Percentiles rank a stretch among this genome's conserved stretches.
These are phyloP conservation scores for Leptinotarsa tumamoca DNA, from an alignment of 2,888 invertebrate genomes.

Conservation along the genomic window DNA sequence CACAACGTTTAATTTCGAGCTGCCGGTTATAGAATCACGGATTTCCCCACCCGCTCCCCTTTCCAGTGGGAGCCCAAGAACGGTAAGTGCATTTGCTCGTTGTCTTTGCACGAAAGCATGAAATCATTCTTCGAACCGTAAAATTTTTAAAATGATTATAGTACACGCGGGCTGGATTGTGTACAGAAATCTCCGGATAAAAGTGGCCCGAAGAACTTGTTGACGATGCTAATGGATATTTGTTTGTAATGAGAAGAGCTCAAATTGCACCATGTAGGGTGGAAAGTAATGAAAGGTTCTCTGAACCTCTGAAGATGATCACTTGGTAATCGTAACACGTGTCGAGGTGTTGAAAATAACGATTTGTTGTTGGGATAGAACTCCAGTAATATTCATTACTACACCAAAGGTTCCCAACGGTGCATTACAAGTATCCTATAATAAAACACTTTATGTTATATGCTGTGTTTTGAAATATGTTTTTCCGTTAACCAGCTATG, in stretches of 20 bases:
- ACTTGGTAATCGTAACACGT: no score
- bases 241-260: neutral
- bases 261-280: no score
- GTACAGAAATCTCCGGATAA: neutral
- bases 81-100: constrained; percentile 12
- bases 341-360: no score
- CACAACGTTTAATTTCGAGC: constrained; percentile 43
- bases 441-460: no score
- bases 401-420: no score
- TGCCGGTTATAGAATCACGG: constrained; percentile 32
- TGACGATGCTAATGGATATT: neutral
- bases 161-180: neutral
- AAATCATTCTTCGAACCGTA: neutral
- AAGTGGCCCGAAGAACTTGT: neutral
- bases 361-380: no score
- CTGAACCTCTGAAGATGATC: no score
- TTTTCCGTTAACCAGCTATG: no score
- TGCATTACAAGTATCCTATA: no score
- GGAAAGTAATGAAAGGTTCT: no score
- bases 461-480: no score
- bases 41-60: constrained; percentile 2
- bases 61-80: neutral
- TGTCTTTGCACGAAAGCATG: neutral
- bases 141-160: constrained; percentile 7
- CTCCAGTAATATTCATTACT: no score